phyloP scores from a whole-genome alignment of 2,888 invertebrate genomes.

The Nycteola revayana region DNA sequence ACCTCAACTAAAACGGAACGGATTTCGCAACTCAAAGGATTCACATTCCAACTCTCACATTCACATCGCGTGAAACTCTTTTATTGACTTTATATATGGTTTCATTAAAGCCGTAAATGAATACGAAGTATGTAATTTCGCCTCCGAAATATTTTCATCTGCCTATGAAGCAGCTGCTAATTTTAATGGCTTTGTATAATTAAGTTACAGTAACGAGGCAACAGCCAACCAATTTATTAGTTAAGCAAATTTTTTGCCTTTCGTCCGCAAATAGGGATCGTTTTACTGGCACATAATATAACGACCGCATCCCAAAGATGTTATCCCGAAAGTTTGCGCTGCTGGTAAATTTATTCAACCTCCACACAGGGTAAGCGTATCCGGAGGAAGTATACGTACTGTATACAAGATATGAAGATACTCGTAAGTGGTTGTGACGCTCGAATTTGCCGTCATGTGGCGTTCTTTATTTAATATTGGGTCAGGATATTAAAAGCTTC shows the following conservation, averaged over 20 bases:
- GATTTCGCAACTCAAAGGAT: constrained; percentile 17
- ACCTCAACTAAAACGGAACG: constrained; percentile 15
- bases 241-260: constrained; percentile 10
- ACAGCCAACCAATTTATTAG: constrained; percentile 13
- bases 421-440: constrained; percentile 7
- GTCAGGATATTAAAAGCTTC: too few relatives aligned
- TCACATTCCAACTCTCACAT: constrained; percentile 7
- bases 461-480: constrained; percentile 3
- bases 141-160: too few relatives aligned
- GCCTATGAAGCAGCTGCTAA: too few relatives aligned
- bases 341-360: constrained; percentile 27
- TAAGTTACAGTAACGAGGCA: constrained; percentile 8
- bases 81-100: constrained; percentile 7
- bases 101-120: constrained; percentile 8
- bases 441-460: constrained; percentile 12
- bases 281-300: constrained; percentile 14
- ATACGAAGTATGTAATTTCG: too few relatives aligned
- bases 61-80: constrained; percentile 5
- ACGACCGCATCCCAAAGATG: constrained; percentile 18
- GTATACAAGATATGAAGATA: too few relatives aligned
- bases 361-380: constrained; percentile 15
- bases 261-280: constrained; percentile 12
- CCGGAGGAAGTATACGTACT: not conserved
- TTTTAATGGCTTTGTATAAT: constrained; percentile 1
- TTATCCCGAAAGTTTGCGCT: constrained; percentile 28